Base-by-base conservation (phyloP, 1,140 invertebrate genomes). In the Bilobella aurantiaca region DNA sequence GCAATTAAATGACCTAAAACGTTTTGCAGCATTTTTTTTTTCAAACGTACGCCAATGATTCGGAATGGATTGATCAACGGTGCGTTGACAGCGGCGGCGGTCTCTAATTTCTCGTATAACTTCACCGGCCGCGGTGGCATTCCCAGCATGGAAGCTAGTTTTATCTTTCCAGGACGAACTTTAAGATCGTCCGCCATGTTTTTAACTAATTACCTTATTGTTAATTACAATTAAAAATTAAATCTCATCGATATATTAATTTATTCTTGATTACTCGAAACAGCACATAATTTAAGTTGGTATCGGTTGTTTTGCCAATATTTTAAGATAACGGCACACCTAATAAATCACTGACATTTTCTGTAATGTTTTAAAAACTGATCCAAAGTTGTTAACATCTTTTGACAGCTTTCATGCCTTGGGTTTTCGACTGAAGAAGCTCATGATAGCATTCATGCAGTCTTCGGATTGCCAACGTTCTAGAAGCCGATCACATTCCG, bases 401-500 rank as follows among this genome's bases (percentile, higher is more conserved):
- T n/a, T n/a, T n/a, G n/a, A n/a, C 37, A 42, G 37, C 37, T 42
- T n/a, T 66, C 64, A 70, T 5, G 63, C n/a, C 56, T 72, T 73
- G n/a, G 71, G 58, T 67, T 72, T 75, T 34, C 75, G 64, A 32
- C 69, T 69, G 46, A 82, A 76, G 71, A 85, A 85, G 29, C 77
- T 79, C 75, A 80, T 78, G 56, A 86, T 78, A 31, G 84, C 83
- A 60, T 81, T 76, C 63, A 80, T 77, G 66, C 84, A 86, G 68
- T 86, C 85, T 42, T 81, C 77, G 0, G 81, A 83, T 62, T 79
- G 77, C 84, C 84, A 86, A 23, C 84, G 74, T 63, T 83, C 81
- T 8, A 77, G 73, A 8, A 86, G 73, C 16, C 79, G 68, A 8
- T 79, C 75, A 71, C 80, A 81, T 75, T 86, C 84, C 2, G 70